phyloP scores from a whole-genome alignment of 2,113 vertebrate species.

The Prionailurus viverrinus region DNA sequence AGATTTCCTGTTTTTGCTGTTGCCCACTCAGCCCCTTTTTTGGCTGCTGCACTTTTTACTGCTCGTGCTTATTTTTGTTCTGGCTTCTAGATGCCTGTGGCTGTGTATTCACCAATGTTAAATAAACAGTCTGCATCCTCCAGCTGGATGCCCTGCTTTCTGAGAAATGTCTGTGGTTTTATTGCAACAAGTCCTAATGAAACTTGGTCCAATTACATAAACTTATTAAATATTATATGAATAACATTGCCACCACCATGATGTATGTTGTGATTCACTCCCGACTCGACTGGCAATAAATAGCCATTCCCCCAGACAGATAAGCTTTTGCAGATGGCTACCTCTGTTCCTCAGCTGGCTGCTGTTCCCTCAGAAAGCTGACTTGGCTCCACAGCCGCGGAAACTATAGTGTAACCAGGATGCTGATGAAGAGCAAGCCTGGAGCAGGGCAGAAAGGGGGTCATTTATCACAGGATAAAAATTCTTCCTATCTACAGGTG shows the following conservation, averaged over 20 bases:
- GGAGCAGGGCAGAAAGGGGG: not conserved
- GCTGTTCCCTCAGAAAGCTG: conserved; percentile 69
- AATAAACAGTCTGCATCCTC: conserved; percentile 66
- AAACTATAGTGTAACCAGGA: conserved; percentile 9
- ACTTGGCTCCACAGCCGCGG: conserved; percentile 31
- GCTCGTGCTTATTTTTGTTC: conserved; percentile 66
- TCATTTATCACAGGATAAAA: not conserved
- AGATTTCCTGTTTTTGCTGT: not conserved
- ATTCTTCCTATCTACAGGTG: not conserved
- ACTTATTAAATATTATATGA: conserved; percentile 85
- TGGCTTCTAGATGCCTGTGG: conserved; percentile 63
- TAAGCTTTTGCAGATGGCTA: conserved; percentile 74
- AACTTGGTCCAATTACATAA: conserved; percentile 77
- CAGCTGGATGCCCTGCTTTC: conserved; percentile 78
- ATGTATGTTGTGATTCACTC: conserved; percentile 56
- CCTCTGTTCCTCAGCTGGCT: conserved; percentile 64
- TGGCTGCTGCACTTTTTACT: conserved; percentile 45
- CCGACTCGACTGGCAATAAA: conserved; percentile 64
- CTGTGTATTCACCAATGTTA: conserved; percentile 61
- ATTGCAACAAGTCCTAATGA: conserved; percentile 81
- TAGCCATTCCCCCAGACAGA: conserved; percentile 69
- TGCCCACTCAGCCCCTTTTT: not conserved
- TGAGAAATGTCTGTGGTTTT: conserved; percentile 77
- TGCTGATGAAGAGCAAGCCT: conserved; percentile 54
- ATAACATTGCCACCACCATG: conserved; percentile 52